phyloP scores from a whole-genome alignment of 2,888 invertebrate genomes.

The Cistogaster globosa region DNA sequence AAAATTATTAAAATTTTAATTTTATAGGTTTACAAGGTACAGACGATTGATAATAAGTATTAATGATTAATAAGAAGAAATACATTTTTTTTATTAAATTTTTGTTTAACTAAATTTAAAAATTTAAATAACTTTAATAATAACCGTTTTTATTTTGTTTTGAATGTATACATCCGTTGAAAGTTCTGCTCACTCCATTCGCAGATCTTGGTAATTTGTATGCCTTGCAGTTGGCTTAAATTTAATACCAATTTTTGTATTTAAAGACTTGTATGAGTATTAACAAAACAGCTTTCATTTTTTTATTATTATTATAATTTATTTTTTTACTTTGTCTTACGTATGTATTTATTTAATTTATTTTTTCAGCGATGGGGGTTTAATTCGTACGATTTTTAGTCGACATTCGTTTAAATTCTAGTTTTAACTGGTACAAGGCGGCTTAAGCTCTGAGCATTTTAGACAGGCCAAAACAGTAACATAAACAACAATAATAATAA shows the following conservation, averaged over 20 bases:
- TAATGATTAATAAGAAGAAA: no score
- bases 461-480: constrained; percentile 49
- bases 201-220: constrained; percentile 19
- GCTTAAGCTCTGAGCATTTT: constrained; percentile 56
- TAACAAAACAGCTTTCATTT: constrained; percentile 69
- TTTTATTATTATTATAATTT: constrained; percentile 30
- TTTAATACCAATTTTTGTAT: constrained; percentile 48
- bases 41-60: no score
- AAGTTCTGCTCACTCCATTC: constrained; percentile 21
- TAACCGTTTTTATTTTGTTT: no score
- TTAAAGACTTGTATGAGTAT: constrained; percentile 42
- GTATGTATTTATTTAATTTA: constrained; percentile 34
- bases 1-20: no score
- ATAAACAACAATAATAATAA: constrained; percentile 11
- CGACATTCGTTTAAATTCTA: constrained; percentile 57
- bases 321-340: constrained; percentile 29
- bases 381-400: constrained; percentile 41
- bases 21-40: no score
- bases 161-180: constrained; percentile 8
- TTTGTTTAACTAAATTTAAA: no score
- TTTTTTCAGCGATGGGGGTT: constrained; percentile 30
- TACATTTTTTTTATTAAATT: no score
- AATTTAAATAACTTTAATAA: no score
- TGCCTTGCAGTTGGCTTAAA: constrained; percentile 40
- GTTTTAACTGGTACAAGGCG: constrained; percentile 64